phyloP scores from a whole-genome alignment of 2,797 vertebrate genomes.

The Artibeus jamaicensis region DNA sequence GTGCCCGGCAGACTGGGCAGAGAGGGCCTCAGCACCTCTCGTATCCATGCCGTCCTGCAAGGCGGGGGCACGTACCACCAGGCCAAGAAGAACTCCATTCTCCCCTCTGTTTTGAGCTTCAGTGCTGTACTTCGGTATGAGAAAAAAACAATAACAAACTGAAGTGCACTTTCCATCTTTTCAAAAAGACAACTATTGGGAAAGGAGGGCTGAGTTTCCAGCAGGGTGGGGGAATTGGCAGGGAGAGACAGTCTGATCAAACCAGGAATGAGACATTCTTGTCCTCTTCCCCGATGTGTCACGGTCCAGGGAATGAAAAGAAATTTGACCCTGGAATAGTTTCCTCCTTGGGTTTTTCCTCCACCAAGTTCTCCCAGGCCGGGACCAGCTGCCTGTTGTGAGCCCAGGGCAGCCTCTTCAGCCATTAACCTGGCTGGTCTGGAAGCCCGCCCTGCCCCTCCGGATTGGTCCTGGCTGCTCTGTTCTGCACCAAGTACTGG shows the following conservation, averaged over 20 bases:
- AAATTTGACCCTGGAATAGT: conserved; percentile 72
- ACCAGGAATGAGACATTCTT: conserved; percentile 12
- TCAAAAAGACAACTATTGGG: conserved; percentile 62
- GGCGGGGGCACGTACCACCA: conserved; percentile 34
- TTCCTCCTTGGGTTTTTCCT: conserved; percentile 22
- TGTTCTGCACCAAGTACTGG: conserved; percentile 3
- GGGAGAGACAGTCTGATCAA: neutral
- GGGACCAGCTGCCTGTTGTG: neutral
- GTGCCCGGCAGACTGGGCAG: conserved; percentile 63
- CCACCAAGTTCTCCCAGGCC: neutral
- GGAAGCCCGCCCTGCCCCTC: neutral
- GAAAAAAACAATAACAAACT: conserved; percentile 52
- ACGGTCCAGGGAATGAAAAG: conserved; percentile 60
- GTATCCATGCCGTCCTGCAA: conserved; percentile 52
- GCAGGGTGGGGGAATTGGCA: conserved; percentile 57
- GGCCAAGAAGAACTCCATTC: conserved; percentile 58
- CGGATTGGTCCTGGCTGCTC: neutral
- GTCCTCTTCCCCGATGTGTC: conserved; percentile 23
- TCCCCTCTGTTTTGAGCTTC: conserved; percentile 71
- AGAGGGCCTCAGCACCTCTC: conserved; percentile 58
- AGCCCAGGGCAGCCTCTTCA: conserved; percentile 42
- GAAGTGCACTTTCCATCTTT: conserved; percentile 74
- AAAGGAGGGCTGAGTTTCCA: conserved; percentile 52
- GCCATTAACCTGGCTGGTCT: neutral
- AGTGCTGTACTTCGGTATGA: conserved; percentile 75